Base-by-base conservation (phyloP, 2,888 invertebrate genomes). In the Athetis lepigone region DNA sequence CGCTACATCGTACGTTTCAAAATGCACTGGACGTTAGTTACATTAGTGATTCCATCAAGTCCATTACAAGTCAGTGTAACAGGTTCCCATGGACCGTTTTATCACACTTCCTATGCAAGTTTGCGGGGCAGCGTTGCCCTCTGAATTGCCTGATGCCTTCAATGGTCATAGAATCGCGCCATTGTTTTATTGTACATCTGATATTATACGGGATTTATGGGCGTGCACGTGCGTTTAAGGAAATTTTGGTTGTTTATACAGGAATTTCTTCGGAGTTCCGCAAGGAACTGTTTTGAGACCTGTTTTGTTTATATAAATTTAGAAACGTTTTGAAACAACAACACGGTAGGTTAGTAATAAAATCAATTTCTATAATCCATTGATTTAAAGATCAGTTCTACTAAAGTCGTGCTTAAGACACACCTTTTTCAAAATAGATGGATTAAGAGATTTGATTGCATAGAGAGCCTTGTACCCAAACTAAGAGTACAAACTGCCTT, bases 81-180 rank as follows among this genome's bases (percentile, higher is more conserved):
- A 47, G 64, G 49, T 67, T 68, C 71, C 72, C 78, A 50, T 56
- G 56, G 72, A 88, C 85, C 83, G 83, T 88, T 88, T 88, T 88
- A 88, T 88, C 85, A 85, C 87, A 86, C 88, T 87, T 88, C 87
- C 87, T 86, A 81, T 81, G 76, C 81, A 77, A 79, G 79, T 77
- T 79, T 59, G 75, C 63, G 68, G 66, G 66, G 68, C 69, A 67
- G 46, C 66, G 70, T 50, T 84, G 77, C 79, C 73, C 64, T 59
- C 69, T 69, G 69, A 72, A 74, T 74, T 65, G 72, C 64, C 29
- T 75, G 73, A 76, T 74, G 70, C 75, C 70, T 75, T 77, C 71
- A 70, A 75, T 76, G 66, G 64, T 65, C 73, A 67, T 67, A 72
- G 75, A 74, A 78, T 70, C 67, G 61, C 63, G 13, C 78, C 50